Percentiles rank a stretch among this genome's conserved stretches.
phyloP scores from a whole-genome alignment of 23 tunicate species.

The Trididemnum nubilum region DNA sequence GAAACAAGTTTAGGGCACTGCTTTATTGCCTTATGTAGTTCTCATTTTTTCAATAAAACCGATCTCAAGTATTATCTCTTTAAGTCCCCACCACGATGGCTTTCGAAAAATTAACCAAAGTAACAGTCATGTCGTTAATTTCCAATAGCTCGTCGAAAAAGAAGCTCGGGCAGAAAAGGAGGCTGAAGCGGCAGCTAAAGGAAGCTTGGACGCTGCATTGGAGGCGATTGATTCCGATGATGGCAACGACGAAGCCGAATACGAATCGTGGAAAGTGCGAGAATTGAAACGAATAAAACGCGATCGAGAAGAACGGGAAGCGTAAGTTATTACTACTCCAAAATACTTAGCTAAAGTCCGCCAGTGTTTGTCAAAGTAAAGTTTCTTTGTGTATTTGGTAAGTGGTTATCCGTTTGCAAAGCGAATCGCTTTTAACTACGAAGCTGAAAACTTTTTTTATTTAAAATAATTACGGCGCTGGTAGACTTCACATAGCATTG shows the following conservation, averaged over 20 bases:
- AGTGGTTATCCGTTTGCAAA: too few relatives aligned
- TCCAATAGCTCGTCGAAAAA: slow-evolving; percentile 77
- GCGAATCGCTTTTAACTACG: too few relatives aligned
- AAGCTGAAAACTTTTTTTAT: too few relatives aligned
- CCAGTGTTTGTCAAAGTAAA: not conserved
- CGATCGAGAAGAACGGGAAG: slow-evolving; percentile 96
- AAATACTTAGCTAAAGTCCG: not conserved
- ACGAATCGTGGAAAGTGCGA: slow-evolving; percentile 98
- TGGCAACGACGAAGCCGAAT: slow-evolving; percentile 97
- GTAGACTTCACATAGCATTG: too few relatives aligned
- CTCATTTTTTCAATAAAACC: too few relatives aligned
- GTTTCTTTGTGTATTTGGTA: not conserved
- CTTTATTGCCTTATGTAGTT: too few relatives aligned
- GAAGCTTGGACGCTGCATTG: slow-evolving; percentile 56
- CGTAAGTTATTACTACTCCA: slow-evolving; percentile 63
- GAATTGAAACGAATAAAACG: slow-evolving; percentile 96
- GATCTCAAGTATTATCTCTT: too few relatives aligned
- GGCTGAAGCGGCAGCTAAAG: slow-evolving; percentile 54
- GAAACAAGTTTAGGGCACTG: too few relatives aligned
- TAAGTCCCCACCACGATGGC: too few relatives aligned
- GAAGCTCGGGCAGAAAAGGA: slow-evolving; percentile 89
- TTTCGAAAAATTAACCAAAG: too few relatives aligned
- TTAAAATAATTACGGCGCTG: too few relatives aligned
- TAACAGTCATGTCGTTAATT: too few relatives aligned
- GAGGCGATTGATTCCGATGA: slow-evolving; percentile 89